A percentile compares a stretch with the other conserved stretches of the same genome.
phyloP scores from a whole-genome alignment of 35 echinoderm and acorn worm species.

The Holothuria glaberrima region DNA sequence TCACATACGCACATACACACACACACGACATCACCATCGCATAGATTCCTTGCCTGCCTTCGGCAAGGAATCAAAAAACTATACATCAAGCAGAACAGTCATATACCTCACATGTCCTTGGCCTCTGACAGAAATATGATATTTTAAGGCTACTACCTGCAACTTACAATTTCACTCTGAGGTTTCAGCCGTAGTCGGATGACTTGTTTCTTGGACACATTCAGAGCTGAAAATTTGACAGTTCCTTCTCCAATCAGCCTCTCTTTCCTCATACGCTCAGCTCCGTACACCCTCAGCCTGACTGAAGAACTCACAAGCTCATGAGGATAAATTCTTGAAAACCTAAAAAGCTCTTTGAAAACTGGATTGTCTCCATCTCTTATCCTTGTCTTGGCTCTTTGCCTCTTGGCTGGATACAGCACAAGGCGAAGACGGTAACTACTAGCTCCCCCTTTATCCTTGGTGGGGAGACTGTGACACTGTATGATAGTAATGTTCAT shows the following conservation, averaged over 20 bases:
- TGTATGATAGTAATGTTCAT: constrained; percentile 94
- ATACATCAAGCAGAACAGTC: too few relatives aligned
- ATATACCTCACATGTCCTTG: too few relatives aligned
- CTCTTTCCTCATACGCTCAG: constrained; percentile 92
- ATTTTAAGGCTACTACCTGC: background rate
- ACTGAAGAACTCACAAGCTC: constrained; percentile 84
- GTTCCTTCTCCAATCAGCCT: constrained; percentile 87
- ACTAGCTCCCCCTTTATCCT: constrained; percentile 85
- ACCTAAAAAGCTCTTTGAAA: constrained; percentile 96
- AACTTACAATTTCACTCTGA: constrained; percentile 81
- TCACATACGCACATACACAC: too few relatives aligned
- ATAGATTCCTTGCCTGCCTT: too few relatives aligned
- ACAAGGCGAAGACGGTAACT: constrained; percentile 81
- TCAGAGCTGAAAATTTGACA: constrained; percentile 93
- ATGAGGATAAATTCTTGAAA: constrained; percentile 89
- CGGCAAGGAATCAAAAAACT: too few relatives aligned
- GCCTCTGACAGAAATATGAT: background rate
- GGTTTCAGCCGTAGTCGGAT: constrained; percentile 74
- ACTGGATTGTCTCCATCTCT: constrained; percentile 77
- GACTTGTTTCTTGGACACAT: constrained; percentile 68
- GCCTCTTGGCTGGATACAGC: constrained; percentile 80
- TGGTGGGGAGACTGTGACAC: constrained; percentile 70
- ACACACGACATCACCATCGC: too few relatives aligned
- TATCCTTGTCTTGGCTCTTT: constrained; percentile 94
- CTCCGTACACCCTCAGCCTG: constrained; percentile 80